Evolutionary conservation across 2,888 invertebrate species (phyloP).

Genomic region (Xiphydria camelus): DNA sequence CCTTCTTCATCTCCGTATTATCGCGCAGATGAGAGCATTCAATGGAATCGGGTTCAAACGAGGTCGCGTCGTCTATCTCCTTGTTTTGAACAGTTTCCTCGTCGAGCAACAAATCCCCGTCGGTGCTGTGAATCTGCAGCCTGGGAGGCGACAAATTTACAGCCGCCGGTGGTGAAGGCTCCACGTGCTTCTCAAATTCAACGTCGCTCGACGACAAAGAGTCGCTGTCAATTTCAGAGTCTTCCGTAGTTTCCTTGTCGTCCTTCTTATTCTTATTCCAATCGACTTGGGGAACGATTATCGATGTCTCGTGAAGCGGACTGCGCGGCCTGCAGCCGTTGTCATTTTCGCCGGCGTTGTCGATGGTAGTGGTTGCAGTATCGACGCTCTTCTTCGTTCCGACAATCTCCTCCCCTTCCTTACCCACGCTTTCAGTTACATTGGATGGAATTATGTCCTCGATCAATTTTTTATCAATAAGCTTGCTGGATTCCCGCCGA

Average conservation of each 20-base stretch:
- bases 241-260: slow-evolving; percentile 41
- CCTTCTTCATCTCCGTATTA: slow-evolving; percentile 18
- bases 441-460: slow-evolving; percentile 1
- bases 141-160: slow-evolving; percentile 65
- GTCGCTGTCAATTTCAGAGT: slow-evolving; percentile 65
- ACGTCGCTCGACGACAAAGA: slow-evolving; percentile 61
- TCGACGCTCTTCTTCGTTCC: slow-evolving; percentile 24
- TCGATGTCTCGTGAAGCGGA: slow-evolving; percentile 68
- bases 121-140: slow-evolving; percentile 73
- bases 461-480: slow-evolving; percentile 3
- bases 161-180: slow-evolving; percentile 15
- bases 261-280: slow-evolving; percentile 61
- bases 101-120: slow-evolving; percentile 66
- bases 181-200: slow-evolving; percentile 37
- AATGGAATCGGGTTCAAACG: slow-evolving; percentile 54
- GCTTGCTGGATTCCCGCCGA: slow-evolving; percentile 17
- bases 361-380: slow-evolving; percentile 6
- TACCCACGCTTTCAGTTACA: slow-evolving; percentile 2
- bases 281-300: slow-evolving; percentile 67
- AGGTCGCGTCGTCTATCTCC: slow-evolving; percentile 22
- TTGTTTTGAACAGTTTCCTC: slow-evolving; percentile 35
- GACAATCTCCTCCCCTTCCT: slow-evolving; percentile 8
- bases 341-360: slow-evolving; percentile 18
- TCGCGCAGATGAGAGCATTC: too few species aligned
- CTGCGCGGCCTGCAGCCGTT: slow-evolving; percentile 61